Evolutionary conservation across 2,888 invertebrate genomes (phyloP).

Genomic region (Alloplasta piceator): DNA sequence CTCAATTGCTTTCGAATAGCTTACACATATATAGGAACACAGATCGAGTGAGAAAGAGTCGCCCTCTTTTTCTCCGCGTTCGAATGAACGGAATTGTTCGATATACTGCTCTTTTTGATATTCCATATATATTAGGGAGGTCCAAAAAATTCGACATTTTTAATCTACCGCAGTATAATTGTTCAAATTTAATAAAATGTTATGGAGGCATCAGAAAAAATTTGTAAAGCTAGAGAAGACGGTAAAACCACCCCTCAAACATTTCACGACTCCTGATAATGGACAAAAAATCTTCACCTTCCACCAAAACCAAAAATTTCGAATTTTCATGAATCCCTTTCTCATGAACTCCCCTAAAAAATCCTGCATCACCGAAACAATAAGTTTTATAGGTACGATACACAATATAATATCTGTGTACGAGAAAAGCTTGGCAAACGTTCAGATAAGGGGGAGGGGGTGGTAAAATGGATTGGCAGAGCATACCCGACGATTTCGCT

Average conservation of each 20-base stretch:
- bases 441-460: conserved; percentile 20
- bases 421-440: conserved; percentile 40
- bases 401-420: neutral
- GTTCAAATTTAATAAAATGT: no score
- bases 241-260: no score
- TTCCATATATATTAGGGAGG: conserved; percentile 22
- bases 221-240: no score
- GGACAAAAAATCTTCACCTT: no score
- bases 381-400: neutral
- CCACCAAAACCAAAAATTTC: no score
- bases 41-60: conserved; percentile 45
- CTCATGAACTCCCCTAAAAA: no score
- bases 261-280: no score
- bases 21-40: conserved; percentile 45
- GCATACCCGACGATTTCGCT: conserved; percentile 45
- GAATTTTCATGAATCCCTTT: no score
- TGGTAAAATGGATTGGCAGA: conserved; percentile 12
- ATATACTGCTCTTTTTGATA: conserved; percentile 81
- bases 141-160: no score
- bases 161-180: no score
- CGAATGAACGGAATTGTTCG: conserved; percentile 82
- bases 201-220: no score
- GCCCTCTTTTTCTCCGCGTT: conserved; percentile 66
- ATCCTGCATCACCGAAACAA: neutral
- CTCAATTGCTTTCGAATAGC: conserved; percentile 84